phyloP scores from a whole-genome alignment of 2,113 vertebrate genomes.

The Microcebus murinus region DNA sequence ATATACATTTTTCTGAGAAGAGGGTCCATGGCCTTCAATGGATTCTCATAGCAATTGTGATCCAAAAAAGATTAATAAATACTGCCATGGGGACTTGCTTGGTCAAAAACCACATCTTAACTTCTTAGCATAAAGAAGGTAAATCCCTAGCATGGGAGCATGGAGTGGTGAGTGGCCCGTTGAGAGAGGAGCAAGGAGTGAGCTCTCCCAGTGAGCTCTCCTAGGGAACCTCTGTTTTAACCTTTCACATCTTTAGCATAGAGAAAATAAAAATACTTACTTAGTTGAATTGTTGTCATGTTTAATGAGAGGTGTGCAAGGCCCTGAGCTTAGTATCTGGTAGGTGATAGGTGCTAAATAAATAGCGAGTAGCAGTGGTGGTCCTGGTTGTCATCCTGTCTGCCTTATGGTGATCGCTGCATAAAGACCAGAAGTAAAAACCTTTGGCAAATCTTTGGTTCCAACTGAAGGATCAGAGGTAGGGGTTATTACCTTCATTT shows the following conservation, averaged over 20 bases:
- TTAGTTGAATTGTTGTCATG: neutral
- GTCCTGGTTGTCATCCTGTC: neutral
- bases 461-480: neutral
- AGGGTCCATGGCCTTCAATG: neutral
- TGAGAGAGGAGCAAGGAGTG: neutral
- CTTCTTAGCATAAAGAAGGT: neutral
- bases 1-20: neutral
- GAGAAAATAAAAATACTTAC: neutral
- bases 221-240: neutral
- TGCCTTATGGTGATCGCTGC: neutral
- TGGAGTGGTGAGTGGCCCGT: neutral
- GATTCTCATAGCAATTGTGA: neutral
- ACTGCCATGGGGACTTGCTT: neutral
- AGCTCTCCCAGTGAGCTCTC: neutral
- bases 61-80: slow-evolving; percentile 1
- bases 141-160: neutral
- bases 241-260: neutral
- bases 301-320: neutral
- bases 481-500: neutral
- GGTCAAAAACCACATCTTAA: neutral
- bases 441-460: neutral
- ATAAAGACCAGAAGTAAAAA: neutral
- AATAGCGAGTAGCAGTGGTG: neutral
- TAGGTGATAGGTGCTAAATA: neutral
- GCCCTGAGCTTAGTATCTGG: neutral